Conservation (phyloP, 1,140 invertebrate species). For the Musca vetustissima region DNA sequence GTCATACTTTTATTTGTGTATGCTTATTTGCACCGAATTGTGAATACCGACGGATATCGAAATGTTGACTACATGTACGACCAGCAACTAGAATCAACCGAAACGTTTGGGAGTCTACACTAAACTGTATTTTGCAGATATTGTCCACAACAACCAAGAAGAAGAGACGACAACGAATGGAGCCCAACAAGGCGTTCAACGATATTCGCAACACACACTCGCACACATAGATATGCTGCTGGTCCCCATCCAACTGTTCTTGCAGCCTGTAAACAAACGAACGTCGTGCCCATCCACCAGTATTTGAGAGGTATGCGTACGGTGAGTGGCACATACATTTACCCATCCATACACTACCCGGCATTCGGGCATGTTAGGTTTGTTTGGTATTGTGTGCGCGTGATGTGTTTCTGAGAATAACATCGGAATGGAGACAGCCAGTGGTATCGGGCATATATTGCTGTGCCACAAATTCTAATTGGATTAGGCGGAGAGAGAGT, state of each 20-base stretch:
- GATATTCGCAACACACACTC: background rate
- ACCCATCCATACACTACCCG: background rate
- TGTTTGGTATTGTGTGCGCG: background rate
- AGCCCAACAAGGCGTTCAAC: background rate
- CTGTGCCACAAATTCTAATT: background rate
- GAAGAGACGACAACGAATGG: background rate
- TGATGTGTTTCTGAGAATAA: background rate
- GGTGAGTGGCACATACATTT: background rate
- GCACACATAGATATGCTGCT: too few relatives aligned
- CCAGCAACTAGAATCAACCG: constrained; percentile 26
- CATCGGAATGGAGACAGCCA: background rate
- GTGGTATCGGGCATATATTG: background rate
- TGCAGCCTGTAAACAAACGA: background rate
- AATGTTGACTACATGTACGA: constrained; percentile 26
- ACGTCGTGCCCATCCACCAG: constrained; percentile 9
- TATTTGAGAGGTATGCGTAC: constrained; percentile 19
- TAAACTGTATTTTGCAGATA: constrained; percentile 32
- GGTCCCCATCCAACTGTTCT: background rate
- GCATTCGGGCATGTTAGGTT: background rate
- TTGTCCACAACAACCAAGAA: constrained; percentile 27
- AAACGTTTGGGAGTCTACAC: constrained; percentile 33
- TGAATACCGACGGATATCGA: constrained; percentile 27
- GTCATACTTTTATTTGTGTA: constrained; percentile 2
- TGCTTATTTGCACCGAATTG: background rate
- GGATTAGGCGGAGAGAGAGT: too few relatives aligned